These are phyloP conservation scores for Plectropomus leopardus DNA, from an alignment of 2,113 vertebrate genomes.

Conservation along the genomic window DNA sequence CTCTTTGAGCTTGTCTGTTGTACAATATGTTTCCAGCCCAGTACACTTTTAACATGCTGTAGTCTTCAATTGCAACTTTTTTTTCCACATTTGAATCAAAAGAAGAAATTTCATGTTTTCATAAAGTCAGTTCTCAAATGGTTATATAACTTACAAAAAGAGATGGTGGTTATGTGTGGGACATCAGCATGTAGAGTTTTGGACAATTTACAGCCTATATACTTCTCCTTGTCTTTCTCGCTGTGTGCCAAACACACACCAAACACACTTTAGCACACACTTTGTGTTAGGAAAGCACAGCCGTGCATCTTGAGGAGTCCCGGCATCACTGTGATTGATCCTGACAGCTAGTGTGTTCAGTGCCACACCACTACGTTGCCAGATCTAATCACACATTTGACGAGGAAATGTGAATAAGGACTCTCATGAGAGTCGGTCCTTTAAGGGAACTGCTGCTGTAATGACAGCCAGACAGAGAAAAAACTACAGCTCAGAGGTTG, in stretches of 20 bases:
- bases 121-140: too few species aligned
- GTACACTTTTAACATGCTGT: neutral
- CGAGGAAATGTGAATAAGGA: conserved; percentile 54
- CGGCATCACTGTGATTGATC: conserved; percentile 46
- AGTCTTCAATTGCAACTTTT: neutral
- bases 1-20: neutral
- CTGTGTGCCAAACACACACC: neutral
- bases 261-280: conserved; percentile 9
- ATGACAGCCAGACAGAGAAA: conserved; percentile 38
- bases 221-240: neutral
- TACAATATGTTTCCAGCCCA: neutral
- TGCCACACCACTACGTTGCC: conserved; percentile 5
- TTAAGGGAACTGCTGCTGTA: conserved; percentile 25
- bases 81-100: neutral
- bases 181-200: neutral
- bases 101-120: neutral
- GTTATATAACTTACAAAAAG: neutral
- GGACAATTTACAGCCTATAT: neutral
- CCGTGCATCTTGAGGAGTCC: conserved; percentile 4
- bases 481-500: neutral
- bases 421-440: conserved; percentile 40
- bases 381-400: conserved; percentile 63
- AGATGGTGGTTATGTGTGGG: neutral
- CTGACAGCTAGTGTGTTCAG: conserved; percentile 48
- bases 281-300: conserved; percentile 17